Evolutionary conservation across 2,113 vertebrate genomes (phyloP).

Genomic region (Lophochroa leadbeateri): DNA sequence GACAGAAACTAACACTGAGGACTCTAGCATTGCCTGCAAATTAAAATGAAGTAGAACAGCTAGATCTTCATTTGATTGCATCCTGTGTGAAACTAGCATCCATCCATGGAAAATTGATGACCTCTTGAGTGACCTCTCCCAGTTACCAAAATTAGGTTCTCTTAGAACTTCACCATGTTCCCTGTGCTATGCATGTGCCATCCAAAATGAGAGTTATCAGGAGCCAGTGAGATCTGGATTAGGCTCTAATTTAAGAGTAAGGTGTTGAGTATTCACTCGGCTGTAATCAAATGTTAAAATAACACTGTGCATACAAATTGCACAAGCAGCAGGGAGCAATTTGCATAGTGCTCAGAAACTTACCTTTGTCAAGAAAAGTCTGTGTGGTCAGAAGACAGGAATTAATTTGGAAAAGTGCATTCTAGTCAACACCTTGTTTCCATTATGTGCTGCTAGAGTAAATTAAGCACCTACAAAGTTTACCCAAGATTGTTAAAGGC

Average conservation of each 20-base stretch:
- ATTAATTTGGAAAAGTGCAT: background rate
- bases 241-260: background rate
- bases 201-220: background rate
- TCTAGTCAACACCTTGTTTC: background rate
- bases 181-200: accelerated
- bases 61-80: too few species aligned
- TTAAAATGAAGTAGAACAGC: too few species aligned
- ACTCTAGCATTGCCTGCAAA: too few species aligned
- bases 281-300: background rate
- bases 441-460: background rate
- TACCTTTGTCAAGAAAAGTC: background rate
- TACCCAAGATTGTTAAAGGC: background rate
- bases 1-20: too few species aligned
- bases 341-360: background rate
- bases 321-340: background rate
- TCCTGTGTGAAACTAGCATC: background rate
- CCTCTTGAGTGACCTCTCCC: background rate
- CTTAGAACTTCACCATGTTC: background rate
- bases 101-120: background rate
- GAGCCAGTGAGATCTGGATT: background rate
- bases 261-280: background rate
- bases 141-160: background rate
- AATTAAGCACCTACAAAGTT: background rate
- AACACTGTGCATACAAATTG: background rate
- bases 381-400: background rate